A percentile compares a stretch with the other conserved stretches of the same genome.
Evolutionary conservation across 2,797 vertebrate species (phyloP).

Genomic region (Nyctalus aviator): DNA sequence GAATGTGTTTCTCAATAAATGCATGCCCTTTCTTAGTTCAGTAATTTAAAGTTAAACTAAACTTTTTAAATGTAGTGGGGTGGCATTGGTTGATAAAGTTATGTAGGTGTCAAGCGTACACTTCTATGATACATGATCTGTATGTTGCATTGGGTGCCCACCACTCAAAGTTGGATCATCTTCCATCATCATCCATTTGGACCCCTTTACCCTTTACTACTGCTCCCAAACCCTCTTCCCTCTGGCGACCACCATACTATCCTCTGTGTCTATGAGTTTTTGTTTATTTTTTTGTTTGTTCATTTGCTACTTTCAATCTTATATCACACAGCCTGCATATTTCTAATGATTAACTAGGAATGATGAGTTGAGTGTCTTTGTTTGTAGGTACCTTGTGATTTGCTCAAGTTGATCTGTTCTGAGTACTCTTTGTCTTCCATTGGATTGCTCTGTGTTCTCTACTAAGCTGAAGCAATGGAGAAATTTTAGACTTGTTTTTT

Average conservation of each 20-base stretch:
- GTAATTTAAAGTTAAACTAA: slow-evolving; percentile 14
- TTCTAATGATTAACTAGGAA: slow-evolving; percentile 10
- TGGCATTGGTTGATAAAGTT: not conserved
- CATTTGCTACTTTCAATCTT: not conserved
- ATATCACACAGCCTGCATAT: not conserved
- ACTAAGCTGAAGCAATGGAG: not conserved
- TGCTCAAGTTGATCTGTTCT: not conserved
- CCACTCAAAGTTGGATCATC: not conserved
- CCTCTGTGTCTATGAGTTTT: not conserved
- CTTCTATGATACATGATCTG: not conserved
- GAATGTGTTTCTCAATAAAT: not conserved
- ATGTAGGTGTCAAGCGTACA: not conserved
- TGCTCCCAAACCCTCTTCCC: not conserved
- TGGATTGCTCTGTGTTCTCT: not conserved
- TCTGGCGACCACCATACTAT: not conserved
- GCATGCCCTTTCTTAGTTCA: not conserved
- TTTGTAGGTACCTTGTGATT: not conserved
- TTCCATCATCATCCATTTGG: not conserved
- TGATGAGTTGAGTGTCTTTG: not conserved
- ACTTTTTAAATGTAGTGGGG: not conserved
- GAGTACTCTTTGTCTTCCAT: not conserved
- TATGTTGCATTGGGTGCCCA: not conserved
- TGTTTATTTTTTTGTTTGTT: not conserved
- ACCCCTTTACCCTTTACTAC: not conserved
- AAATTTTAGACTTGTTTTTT: not conserved